Evolutionary conservation across 2,888 invertebrate genomes (phyloP).

Genomic region (Mayetiola destructor): DNA sequence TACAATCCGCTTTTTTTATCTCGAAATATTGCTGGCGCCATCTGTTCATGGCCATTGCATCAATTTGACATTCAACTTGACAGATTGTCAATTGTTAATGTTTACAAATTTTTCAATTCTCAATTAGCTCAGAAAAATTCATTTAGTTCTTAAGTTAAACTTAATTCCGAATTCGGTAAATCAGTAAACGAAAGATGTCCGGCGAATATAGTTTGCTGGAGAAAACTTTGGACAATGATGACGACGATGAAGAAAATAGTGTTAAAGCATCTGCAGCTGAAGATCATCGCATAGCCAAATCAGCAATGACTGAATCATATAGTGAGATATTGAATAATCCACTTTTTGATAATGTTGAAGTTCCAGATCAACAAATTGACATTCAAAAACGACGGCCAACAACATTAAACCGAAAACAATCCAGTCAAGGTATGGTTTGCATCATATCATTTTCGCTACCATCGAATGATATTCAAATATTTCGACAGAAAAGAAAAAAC

Average conservation of each 20-base stretch:
- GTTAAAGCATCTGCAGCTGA: constrained; percentile 24
- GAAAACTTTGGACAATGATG: neutral
- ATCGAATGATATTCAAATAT: no score
- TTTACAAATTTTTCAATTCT: neutral
- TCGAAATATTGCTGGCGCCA: no score
- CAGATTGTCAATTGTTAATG: neutral
- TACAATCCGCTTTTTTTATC: no score
- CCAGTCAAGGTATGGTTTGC: constrained; percentile 7
- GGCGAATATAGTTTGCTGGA: neutral
- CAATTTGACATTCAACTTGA: neutral
- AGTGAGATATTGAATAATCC: constrained; percentile 50
- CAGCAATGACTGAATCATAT: constrained; percentile 63
- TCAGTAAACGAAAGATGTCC: neutral
- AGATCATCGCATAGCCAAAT: constrained; percentile 44
- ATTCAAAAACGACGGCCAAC: constrained; percentile 14
- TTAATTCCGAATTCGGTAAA: no score
- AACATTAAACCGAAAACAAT: constrained; percentile 1
- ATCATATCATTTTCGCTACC: neutral
- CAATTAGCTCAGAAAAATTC: neutral
- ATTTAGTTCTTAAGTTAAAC: neutral
- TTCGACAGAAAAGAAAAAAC: no score
- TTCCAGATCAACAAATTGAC: neutral
- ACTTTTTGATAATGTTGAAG: neutral
- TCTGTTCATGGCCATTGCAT: no score
- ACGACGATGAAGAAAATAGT: constrained; percentile 5